Conservation (phyloP, 2,797 vertebrate species). For the Delichon dasypus region DNA sequence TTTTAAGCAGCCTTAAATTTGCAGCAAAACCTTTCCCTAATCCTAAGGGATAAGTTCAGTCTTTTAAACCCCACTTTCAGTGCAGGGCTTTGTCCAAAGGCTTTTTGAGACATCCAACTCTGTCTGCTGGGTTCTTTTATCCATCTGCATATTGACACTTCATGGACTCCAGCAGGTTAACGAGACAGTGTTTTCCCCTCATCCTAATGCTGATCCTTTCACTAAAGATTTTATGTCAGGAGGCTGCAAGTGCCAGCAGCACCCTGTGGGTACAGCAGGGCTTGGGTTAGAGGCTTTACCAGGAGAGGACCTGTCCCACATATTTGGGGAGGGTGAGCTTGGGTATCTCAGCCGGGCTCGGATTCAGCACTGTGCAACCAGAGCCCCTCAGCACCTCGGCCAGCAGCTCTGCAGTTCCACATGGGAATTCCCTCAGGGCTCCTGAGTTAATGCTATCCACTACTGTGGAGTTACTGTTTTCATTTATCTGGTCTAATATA, state of each 20-base stretch:
- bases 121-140: background rate
- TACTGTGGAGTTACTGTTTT: background rate
- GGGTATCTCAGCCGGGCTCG: background rate
- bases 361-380: background rate
- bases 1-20: background rate
- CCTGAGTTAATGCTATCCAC: background rate
- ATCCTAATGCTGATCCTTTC: background rate
- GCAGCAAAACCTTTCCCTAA: background rate
- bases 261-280: background rate
- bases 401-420: background rate
- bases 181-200: background rate
- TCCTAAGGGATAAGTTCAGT: background rate
- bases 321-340: background rate
- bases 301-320: background rate
- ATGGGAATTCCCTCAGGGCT: background rate
- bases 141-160: background rate
- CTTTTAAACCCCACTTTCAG: background rate
- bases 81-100: background rate
- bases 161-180: background rate
- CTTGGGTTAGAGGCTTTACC: background rate
- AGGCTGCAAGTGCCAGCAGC: background rate
- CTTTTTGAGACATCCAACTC: background rate
- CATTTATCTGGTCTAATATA: background rate
- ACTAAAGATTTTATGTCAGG: background rate
- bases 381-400: background rate